These are phyloP conservation scores for Troglohyphantes excavatus DNA, from an alignment of 2,888 invertebrate genomes.

Conservation along the genomic window DNA sequence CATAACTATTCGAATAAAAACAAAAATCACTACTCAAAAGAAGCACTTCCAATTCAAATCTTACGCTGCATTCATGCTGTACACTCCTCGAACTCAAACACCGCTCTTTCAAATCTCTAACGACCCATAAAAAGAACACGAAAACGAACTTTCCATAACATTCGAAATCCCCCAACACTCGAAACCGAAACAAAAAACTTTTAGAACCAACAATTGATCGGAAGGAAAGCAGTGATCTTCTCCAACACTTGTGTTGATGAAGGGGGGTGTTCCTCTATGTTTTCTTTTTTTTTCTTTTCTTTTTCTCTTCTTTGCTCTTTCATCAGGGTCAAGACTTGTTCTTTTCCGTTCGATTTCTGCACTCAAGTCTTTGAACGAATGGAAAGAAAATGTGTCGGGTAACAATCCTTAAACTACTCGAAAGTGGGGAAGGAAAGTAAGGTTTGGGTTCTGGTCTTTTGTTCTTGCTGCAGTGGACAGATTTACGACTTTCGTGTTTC, in stretches of 20 bases:
- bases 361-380: not conserved
- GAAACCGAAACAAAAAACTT: not conserved
- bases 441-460: too few species aligned
- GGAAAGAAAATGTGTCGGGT: slow-evolving; percentile 14
- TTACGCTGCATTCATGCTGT: too few species aligned
- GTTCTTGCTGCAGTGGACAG: too few species aligned
- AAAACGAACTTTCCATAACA: not conserved
- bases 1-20: too few species aligned
- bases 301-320: not conserved
- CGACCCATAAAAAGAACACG: not conserved
- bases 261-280: not conserved
- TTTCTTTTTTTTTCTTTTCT: not conserved
- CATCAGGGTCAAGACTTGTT: not conserved
- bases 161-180: not conserved
- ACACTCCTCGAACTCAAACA: too few species aligned
- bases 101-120: not conserved
- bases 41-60: too few species aligned
- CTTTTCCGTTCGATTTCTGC: not conserved
- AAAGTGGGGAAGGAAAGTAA: not conserved
- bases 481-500: too few species aligned
- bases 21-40: too few species aligned
- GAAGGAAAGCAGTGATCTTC: slow-evolving; percentile 10
- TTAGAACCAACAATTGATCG: slow-evolving; percentile 8
- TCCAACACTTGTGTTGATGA: not conserved
- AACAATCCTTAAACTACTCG: slow-evolving; percentile 11